A percentile compares a stretch with the other conserved stretches of the same genome.
phyloP scores from a whole-genome alignment of 2,888 invertebrate genomes.

The Drosophila multiciliata region DNA sequence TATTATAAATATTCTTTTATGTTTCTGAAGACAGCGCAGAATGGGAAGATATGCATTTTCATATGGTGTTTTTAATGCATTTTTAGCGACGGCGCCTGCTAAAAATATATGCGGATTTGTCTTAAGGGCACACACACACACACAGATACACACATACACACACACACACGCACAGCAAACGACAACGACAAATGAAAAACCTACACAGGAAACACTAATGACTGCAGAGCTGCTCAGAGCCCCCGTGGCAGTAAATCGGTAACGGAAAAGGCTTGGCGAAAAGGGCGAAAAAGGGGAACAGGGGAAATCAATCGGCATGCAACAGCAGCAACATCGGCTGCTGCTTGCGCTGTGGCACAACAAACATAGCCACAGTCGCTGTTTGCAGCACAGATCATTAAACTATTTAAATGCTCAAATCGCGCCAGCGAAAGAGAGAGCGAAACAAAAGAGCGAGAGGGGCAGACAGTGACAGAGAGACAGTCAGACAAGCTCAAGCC shows the following conservation, averaged over 20 bases:
- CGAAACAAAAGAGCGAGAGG: slow-evolving; percentile 9
- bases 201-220: slow-evolving; percentile 79
- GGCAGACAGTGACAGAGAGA: slow-evolving; percentile 23
- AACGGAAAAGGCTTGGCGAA: slow-evolving; percentile 38
- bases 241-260: slow-evolving; percentile 39
- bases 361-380: slow-evolving; percentile 11
- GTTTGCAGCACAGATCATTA: slow-evolving; percentile 73
- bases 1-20: slow-evolving; percentile 9
- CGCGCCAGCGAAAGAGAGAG: background rate
- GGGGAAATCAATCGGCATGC: slow-evolving; percentile 55
- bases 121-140: slow-evolving; percentile 16
- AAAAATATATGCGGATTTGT: slow-evolving; percentile 63
- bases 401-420: slow-evolving; percentile 74
- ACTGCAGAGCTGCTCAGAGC: slow-evolving; percentile 48
- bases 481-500: slow-evolving; percentile 33
- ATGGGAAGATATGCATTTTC: slow-evolving; percentile 5
- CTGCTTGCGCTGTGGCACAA: background rate
- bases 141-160: background rate
- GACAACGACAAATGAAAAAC: slow-evolving; percentile 71
- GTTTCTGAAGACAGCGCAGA: background rate
- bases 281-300: slow-evolving; percentile 14
- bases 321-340: slow-evolving; percentile 11
- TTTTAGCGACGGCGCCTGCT: slow-evolving; percentile 47
- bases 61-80: slow-evolving; percentile 40
- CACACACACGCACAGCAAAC: slow-evolving; percentile 29